Base-by-base conservation (phyloP, 2,888 invertebrate genomes). In the Caenorhabditis japonica region DNA sequence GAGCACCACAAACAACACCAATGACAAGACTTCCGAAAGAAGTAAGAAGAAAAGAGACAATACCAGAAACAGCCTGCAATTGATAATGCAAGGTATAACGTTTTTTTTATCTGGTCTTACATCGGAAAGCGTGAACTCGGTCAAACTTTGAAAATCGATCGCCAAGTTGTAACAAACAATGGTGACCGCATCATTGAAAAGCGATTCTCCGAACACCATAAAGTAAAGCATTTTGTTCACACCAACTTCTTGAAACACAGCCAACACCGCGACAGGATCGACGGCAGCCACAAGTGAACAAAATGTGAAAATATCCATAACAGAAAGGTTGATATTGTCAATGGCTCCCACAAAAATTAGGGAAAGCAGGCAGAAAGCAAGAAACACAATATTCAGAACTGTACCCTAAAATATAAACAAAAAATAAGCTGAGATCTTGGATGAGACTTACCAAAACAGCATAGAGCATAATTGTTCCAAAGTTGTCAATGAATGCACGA, bases 171-270 rank as follows among this genome's bases (percentile, higher is more conserved):
- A 91, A 60, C 90, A 85, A 3, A 91, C 91, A 5, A 91, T 90
- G 2, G 90, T 90, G 2, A 91, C 90, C 38, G 90, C 91, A 88
- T 91, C 90, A 80, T 91, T 91, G 17, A 91, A 88, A 12, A 91
- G 85, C 0, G 90, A 90, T 83, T 91, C 91, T 27, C 91, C 91
- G 84, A 91, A 91, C 10, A 91, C 90, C 69, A 91, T 74, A 81
- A 91, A 91, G 80, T 91, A 91, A 23, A 91, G 87, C 80, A 89
- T 89, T 77, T 90, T 89, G 83, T 91, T 91, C 41, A 91, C 91
- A 19, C 90, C 90, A 17, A 91, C 83, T 72, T 86, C 85, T 76
- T 85, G 83, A 70, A 86, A 86, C 41, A 86, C 84, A 12, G 86
- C 84, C 30, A 86, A 70, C 0, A 90, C 90, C 0, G 91, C 91